A percentile compares a stretch with the other conserved stretches of the same genome.
phyloP scores from a whole-genome alignment of 2,113 vertebrate species.

The Stegastes partitus region DNA sequence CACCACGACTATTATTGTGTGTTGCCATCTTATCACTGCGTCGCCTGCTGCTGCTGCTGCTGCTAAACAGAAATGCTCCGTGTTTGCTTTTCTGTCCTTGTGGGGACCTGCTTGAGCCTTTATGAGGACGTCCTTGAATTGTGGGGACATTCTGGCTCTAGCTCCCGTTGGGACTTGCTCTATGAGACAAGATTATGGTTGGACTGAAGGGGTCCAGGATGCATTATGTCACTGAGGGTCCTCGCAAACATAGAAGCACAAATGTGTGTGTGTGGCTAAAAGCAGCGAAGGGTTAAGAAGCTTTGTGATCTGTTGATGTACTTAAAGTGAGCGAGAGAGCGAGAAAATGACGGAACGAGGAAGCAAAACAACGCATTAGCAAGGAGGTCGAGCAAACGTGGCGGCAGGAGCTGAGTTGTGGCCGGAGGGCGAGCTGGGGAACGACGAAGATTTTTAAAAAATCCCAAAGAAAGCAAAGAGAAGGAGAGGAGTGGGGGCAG shows the following conservation, averaged over 20 bases:
- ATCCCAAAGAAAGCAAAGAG: conserved; percentile 9
- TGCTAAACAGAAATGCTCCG: background rate
- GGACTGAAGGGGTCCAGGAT: background rate
- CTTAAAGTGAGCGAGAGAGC: conserved; percentile 41
- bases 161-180: background rate
- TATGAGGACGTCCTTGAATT: background rate
- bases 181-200: background rate
- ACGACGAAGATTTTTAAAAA: background rate
- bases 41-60: conserved; percentile 18
- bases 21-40: conserved; percentile 31
- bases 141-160: background rate
- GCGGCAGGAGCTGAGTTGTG: background rate
- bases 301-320: conserved; percentile 74
- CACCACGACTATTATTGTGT: conserved; percentile 6
- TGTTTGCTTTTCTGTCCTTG: conserved; percentile 8
- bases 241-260: conserved; percentile 14
- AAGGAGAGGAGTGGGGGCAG: background rate
- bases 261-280: conserved; percentile 51
- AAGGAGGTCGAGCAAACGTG: background rate
- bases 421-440: background rate
- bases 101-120: background rate
- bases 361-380: background rate
- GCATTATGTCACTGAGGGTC: conserved; percentile 25
- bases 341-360: background rate
- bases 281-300: conserved; percentile 78